A percentile compares a stretch with the other conserved stretches of the same genome.
phyloP scores from a whole-genome alignment of 2,113 vertebrate genomes.

The Gavialis gangeticus region DNA sequence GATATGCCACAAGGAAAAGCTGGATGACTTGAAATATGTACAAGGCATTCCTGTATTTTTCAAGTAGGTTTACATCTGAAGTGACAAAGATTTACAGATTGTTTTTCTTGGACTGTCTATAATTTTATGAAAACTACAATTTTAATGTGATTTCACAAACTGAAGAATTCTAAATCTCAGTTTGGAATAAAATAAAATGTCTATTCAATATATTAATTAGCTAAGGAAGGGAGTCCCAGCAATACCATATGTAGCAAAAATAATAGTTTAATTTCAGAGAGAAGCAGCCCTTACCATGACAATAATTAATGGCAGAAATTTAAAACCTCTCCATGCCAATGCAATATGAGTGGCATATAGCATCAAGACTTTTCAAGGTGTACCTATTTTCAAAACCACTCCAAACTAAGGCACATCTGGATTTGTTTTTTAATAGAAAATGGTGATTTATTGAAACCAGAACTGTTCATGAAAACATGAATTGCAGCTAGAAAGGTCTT shows the following conservation, averaged over 20 bases:
- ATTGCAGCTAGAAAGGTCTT: slow-evolving; percentile 8
- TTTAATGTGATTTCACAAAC: slow-evolving; percentile 69
- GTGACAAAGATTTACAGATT: slow-evolving; percentile 87
- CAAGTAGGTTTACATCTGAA: slow-evolving; percentile 85
- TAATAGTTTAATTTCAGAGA: slow-evolving; percentile 57
- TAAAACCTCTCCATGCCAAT: slow-evolving; percentile 65
- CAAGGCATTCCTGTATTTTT: slow-evolving; percentile 89
- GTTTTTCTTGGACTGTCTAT: slow-evolving; percentile 88
- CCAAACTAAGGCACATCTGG: not conserved
- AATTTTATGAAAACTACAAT: slow-evolving; percentile 84
- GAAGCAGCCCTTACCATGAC: slow-evolving; percentile 53
- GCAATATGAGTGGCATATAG: slow-evolving; percentile 49
- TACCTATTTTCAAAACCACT: slow-evolving; percentile 7
- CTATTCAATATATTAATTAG: slow-evolving; percentile 71
- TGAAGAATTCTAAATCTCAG: slow-evolving; percentile 65
- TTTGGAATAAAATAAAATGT: slow-evolving; percentile 63
- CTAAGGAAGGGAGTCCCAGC: slow-evolving; percentile 66
- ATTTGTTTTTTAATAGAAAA: slow-evolving; percentile 69
- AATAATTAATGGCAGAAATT: slow-evolving; percentile 53
- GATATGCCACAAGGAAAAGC: slow-evolving; percentile 90
- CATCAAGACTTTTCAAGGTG: slow-evolving; percentile 40
- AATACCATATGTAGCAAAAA: slow-evolving; percentile 66
- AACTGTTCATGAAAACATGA: slow-evolving; percentile 30
- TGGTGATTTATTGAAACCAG: slow-evolving; percentile 46
- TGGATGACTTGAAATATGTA: slow-evolving; percentile 91